phyloP scores from a whole-genome alignment of 2,797 vertebrate species.

The Pelobates cultripes region DNA sequence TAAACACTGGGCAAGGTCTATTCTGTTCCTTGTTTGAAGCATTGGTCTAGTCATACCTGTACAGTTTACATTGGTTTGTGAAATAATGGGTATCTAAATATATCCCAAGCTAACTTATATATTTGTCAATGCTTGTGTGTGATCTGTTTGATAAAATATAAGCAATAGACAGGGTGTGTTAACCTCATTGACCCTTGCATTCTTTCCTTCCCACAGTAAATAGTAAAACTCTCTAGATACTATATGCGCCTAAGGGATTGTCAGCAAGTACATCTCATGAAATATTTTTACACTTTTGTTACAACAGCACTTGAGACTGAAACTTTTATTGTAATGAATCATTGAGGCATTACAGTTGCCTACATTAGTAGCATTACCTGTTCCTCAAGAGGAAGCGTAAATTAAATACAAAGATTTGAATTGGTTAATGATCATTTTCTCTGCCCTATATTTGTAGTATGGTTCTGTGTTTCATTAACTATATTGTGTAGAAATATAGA shows the following conservation, averaged over 20 bases:
- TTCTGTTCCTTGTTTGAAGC: neutral
- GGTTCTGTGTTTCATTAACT: no score
- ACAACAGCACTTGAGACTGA: neutral
- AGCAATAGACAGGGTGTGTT: slow-evolving; percentile 9
- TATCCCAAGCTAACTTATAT: neutral
- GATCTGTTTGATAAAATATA: neutral
- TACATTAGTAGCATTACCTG: slow-evolving; percentile 37
- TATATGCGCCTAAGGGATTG: slow-evolving; percentile 5
- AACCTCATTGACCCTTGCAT: neutral
- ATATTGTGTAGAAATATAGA: no score
- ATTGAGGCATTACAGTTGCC: neutral
- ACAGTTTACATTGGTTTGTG: neutral
- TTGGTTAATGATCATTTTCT: neutral
- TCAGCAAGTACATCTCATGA: slow-evolving; percentile 16
- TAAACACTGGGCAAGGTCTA: neutral
- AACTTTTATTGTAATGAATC: slow-evolving; percentile 12
- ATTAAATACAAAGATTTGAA: neutral
- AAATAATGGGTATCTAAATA: neutral
- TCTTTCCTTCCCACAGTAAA: slow-evolving; percentile 1
- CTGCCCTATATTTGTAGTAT: no score
- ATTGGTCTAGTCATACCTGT: neutral
- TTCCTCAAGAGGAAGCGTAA: slow-evolving; percentile 18
- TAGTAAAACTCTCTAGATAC: slow-evolving; percentile 1
- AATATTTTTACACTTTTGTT: slow-evolving; percentile 12
- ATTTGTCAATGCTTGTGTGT: neutral